Evolutionary conservation across 2,888 invertebrate species (phyloP), one percentile per base, ranked within the genome.

Genomic region (Eupithecia insigniata): DNA sequence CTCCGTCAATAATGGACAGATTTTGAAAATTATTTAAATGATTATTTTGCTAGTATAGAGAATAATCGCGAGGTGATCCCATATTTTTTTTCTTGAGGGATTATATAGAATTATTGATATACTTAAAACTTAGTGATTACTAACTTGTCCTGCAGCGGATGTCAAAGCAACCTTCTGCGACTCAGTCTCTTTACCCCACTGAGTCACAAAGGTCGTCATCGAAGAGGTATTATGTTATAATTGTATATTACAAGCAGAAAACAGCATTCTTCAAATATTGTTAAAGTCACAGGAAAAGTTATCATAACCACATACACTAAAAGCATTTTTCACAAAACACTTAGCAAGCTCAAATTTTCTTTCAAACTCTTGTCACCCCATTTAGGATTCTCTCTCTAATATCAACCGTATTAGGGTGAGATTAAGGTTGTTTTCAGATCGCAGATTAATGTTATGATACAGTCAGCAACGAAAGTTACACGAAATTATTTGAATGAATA

Each of bases 311-410:
- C 46, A 60, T 58, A 62, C 36, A 71, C 61, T 61, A 22, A 71
- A 67, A 69, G 55, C 58, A 64, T 69, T 73, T 69, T 55, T 64
- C 69, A n/a, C 18, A 68, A 70, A 73, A 67, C 73, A 74, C 73
- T 71, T 71, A 66, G 28, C 46, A 62, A 43, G 72, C 61, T 73
- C 74, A 76, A 77, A 75, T 77, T 79, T 77, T 75, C 72, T 72
- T 76, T 71, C 68, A 62, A 71, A 55, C 70, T 74, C 66, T 72
- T 76, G 75, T 77, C 78, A 76, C 76, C 77, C 70, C 46, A 73
- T 72, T 71, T 66, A 30, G 36, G 22, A 1, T 46, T 26, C 26
- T 4, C 14, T 55, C 26, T 55, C 26, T 5, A 69, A 64, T 66
- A 14, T 71, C 55, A 22, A 28, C 71, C 61, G 62, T 75, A 46